These are phyloP conservation scores for Thysanoteuthis rhombus DNA, from an alignment of 2,888 invertebrate genomes.

Conservation along the genomic window DNA sequence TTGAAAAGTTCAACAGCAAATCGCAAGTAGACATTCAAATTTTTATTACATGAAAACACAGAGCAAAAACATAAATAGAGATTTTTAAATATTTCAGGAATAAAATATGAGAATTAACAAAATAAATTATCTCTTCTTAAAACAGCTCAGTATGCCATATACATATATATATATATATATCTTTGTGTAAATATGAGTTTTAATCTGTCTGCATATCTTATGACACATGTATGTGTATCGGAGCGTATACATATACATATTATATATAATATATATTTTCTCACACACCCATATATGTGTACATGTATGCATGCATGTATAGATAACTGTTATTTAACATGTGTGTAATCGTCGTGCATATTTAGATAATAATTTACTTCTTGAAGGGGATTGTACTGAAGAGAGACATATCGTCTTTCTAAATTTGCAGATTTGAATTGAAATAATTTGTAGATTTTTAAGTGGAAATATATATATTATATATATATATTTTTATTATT, in stretches of 20 bases:
- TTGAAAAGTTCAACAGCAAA: slow-evolving; percentile 15
- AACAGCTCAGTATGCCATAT: slow-evolving; percentile 31
- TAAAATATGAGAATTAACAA: slow-evolving; percentile 27
- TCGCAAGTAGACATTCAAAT: slow-evolving; percentile 20
- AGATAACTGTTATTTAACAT: neutral
- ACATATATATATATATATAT: neutral
- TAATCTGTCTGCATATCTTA: neutral
- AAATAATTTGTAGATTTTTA: neutral
- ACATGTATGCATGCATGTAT: neutral
- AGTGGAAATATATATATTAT: neutral
- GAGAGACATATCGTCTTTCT: neutral
- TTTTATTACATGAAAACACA: slow-evolving; percentile 32
- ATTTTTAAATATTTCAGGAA: slow-evolving; percentile 29
- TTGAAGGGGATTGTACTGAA: neutral
- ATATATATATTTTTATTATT: neutral
- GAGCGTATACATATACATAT: neutral
- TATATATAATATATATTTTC: neutral
- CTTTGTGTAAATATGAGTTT: neutral
- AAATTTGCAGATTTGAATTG: neutral
- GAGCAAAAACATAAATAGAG: slow-evolving; percentile 30
- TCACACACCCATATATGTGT: neutral
- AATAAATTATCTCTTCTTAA: slow-evolving; percentile 32
- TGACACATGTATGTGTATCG: neutral
- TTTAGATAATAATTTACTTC: neutral
- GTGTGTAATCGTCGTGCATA: neutral